Conservation (phyloP, 2,888 invertebrate species). For the Folsomia manolachei region DNA sequence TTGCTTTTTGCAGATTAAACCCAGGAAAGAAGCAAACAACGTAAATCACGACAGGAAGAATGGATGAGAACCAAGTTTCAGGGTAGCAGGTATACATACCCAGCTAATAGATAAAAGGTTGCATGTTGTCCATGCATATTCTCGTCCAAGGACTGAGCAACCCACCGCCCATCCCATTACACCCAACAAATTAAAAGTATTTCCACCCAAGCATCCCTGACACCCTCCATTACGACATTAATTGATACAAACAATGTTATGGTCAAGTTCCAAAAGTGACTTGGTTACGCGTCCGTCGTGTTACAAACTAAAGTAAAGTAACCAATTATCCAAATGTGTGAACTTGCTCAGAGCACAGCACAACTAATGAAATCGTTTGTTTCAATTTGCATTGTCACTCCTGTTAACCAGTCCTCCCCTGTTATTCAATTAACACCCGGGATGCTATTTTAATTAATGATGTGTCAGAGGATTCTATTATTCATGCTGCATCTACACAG, state of each 20-base stretch:
- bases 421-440: conserved; percentile 6
- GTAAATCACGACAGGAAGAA: conserved; percentile 45
- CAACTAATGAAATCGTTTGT: conserved; percentile 14
- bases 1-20: conserved; percentile 16
- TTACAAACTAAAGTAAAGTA: no score
- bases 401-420: background rate
- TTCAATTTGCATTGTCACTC: conserved; percentile 13
- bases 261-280: conserved; percentile 23
- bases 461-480: conserved; percentile 4
- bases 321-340: conserved; percentile 9
- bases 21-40: conserved; percentile 39
- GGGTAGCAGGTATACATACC: background rate
- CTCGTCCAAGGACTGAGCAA: no score
- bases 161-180: conserved; percentile 2
- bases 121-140: background rate
- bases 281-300: background rate
- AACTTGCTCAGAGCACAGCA: background rate
- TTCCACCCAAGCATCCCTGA: conserved; percentile 20
- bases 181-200: conserved; percentile 19
- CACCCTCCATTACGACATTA: conserved; percentile 47
- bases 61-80: background rate
- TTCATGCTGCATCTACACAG: background rate
- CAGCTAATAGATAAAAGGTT: no score
- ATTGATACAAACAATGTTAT: conserved; percentile 50
- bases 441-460: conserved; percentile 7